A percentile compares a stretch with the other conserved stretches of the same genome.
These are phyloP conservation scores for Echeneis naucrates DNA, from an alignment of 2,797 vertebrate genomes.

Conservation along the genomic window DNA sequence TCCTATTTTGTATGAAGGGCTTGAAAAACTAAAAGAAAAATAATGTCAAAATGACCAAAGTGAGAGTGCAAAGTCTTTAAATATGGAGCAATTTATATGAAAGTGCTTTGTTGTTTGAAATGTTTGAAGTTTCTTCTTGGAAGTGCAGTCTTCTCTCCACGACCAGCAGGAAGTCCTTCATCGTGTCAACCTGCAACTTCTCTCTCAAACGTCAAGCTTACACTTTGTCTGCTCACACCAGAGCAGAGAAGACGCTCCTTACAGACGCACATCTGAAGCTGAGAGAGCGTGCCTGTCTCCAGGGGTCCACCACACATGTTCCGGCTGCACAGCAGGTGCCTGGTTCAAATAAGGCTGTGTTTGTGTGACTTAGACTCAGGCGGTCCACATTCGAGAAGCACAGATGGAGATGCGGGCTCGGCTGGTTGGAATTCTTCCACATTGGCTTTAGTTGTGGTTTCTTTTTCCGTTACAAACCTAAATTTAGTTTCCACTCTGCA, in stretches of 20 bases:
- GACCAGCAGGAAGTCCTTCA: not conserved
- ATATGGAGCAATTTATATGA: not conserved
- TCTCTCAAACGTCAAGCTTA: conserved; percentile 1
- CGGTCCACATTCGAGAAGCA: conserved; percentile 16
- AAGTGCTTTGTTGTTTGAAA: not conserved
- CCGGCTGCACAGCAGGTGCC: conserved; percentile 32
- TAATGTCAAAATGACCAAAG: not conserved
- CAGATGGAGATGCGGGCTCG: conserved; percentile 11
- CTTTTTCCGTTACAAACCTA: not conserved
- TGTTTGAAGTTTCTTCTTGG: not conserved
- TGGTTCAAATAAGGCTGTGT: conserved; percentile 41
- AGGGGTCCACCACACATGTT: conserved; percentile 32
- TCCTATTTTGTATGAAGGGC: no score
- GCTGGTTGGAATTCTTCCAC: conserved; percentile 21
- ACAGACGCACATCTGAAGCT: conserved; percentile 21
- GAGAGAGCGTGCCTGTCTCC: conserved; percentile 31
- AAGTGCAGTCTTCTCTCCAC: not conserved
- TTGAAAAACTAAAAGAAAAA: not conserved
- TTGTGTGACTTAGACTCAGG: conserved; percentile 30
- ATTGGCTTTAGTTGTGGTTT: conserved; percentile 1
- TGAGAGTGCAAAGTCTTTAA: not conserved
- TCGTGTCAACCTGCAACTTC: not conserved
- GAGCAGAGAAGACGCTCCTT: not conserved
- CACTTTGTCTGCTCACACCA: not conserved
- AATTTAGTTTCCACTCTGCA: conserved; percentile 23